Conservation (phyloP, 2,113 vertebrate species). For the Pygoscelis adeliae region DNA sequence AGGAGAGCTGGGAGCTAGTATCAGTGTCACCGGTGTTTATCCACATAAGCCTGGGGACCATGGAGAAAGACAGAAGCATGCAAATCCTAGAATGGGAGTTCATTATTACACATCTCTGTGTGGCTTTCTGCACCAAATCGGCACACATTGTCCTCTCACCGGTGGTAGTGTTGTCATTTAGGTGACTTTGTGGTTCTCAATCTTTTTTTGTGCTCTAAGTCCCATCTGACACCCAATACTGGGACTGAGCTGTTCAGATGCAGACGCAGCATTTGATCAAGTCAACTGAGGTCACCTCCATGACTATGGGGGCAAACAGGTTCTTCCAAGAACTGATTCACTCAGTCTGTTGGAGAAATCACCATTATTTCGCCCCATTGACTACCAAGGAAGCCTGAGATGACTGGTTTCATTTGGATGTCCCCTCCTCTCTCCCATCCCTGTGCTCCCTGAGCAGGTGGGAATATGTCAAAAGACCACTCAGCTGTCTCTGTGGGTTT, state of each 20-base stretch:
- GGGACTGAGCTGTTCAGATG: not conserved
- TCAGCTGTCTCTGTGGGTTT: not conserved
- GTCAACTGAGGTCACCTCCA: not conserved
- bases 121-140: not conserved
- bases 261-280: not conserved
- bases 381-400: not conserved
- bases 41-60: not conserved
- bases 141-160: not conserved
- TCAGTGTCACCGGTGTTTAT: not conserved
- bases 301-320: not conserved
- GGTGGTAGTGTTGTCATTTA: fast-evolving
- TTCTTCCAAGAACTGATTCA: not conserved
- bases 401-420: not conserved
- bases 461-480: not conserved
- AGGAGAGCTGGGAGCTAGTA: not conserved
- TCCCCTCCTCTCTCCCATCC: not conserved
- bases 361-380: not conserved
- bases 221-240: not conserved
- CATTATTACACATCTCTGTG: not conserved
- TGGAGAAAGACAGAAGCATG: not conserved
- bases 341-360: not conserved
- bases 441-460: not conserved
- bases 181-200: not conserved
- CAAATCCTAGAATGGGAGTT: not conserved
- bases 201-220: not conserved